Evolutionary conservation across 2,888 invertebrate species (phyloP).

Genomic region (Eustalomyia histrio): DNA sequence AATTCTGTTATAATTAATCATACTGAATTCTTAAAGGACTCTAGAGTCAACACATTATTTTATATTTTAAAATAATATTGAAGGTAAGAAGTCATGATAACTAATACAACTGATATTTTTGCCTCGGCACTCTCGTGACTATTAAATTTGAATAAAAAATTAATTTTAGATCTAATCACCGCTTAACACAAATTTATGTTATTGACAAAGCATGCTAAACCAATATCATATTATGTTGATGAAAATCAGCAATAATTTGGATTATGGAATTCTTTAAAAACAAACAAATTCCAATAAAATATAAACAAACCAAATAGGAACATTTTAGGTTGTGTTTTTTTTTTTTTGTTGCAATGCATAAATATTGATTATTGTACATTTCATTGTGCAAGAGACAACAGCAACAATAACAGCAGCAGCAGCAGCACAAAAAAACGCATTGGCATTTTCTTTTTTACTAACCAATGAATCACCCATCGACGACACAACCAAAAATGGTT

Average conservation of each 20-base stretch:
- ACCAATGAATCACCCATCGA: constrained; percentile 67
- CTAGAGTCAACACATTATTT: too few relatives aligned
- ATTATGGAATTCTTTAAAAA: constrained; percentile 40
- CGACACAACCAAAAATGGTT: constrained; percentile 67
- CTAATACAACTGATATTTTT: too few relatives aligned
- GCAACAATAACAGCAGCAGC: too few relatives aligned
- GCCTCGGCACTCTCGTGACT: background rate
- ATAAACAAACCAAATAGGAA: too few relatives aligned
- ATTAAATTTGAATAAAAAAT: background rate
- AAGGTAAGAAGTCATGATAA: too few relatives aligned
- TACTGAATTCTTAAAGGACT: too few relatives aligned
- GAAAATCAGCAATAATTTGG: constrained; percentile 46
- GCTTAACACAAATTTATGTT: constrained; percentile 36
- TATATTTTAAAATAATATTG: too few relatives aligned
- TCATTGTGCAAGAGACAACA: constrained; percentile 49
- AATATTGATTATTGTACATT: constrained; percentile 52
- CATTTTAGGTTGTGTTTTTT: too few relatives aligned
- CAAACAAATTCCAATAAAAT: background rate
- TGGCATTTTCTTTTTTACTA: constrained; percentile 33
- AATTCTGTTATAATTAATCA: too few relatives aligned
- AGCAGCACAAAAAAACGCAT: constrained; percentile 60
- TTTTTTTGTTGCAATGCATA: constrained; percentile 49
- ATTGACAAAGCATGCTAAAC: constrained; percentile 51
- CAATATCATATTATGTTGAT: constrained; percentile 10
- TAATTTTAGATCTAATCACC: background rate